Percentiles rank a stretch among this genome's conserved stretches.
Evolutionary conservation across 2,888 invertebrate genomes (phyloP).

Genomic region (Ophioninae sp.): DNA sequence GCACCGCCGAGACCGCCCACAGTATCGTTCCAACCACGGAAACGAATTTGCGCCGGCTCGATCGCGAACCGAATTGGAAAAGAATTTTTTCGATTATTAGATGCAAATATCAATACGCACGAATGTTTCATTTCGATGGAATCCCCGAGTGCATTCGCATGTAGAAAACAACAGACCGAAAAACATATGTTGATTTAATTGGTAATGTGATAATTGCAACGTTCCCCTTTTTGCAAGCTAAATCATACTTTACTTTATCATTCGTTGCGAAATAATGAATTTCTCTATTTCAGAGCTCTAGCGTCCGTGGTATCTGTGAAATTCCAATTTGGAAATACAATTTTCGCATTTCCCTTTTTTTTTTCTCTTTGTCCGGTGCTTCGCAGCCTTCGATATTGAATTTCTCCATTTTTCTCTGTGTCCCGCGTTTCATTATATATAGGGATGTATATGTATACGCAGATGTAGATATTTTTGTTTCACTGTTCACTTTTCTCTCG

Average conservation of each 20-base stretch:
- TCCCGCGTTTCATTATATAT: conserved; percentile 9
- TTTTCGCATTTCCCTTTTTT: conserved; percentile 3
- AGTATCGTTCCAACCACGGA: conserved; percentile 53
- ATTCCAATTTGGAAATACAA: conserved; percentile 59
- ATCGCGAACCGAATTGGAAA: conserved; percentile 54
- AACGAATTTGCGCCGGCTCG: conserved; percentile 58
- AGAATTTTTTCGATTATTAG: conserved; percentile 54
- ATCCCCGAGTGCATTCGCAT: too few species aligned
- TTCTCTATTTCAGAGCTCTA: conserved; percentile 7
- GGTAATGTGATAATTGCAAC: background rate
- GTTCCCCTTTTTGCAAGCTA: background rate
- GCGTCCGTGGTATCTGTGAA: conserved; percentile 6
- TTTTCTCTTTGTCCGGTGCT: background rate
- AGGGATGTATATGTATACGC: background rate
- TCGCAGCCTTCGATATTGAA: conserved; percentile 27
- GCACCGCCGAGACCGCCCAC: conserved; percentile 7
- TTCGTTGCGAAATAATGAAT: conserved; percentile 12
- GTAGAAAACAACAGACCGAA: background rate
- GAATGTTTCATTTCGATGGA: background rate
- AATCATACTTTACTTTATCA: conserved; percentile 6
- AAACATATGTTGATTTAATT: background rate
- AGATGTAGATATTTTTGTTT: background rate
- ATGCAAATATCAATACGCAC: background rate
- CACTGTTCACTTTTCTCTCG: background rate
- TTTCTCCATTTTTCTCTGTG: conserved; percentile 18